Base-by-base conservation (phyloP, 2,113 vertebrate species). In the Tragelaphus imberbis region DNA sequence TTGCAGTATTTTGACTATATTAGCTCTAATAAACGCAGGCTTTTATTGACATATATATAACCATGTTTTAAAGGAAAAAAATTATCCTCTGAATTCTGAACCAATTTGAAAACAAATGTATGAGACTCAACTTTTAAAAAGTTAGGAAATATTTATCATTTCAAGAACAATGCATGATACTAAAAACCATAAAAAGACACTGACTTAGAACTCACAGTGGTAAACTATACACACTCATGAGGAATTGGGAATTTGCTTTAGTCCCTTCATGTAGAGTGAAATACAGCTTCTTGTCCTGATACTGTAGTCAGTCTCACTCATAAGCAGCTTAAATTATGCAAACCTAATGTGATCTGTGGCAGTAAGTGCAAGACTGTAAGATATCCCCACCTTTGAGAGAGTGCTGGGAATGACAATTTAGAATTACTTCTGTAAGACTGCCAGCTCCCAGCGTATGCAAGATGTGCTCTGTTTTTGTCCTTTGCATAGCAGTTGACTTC, bases 401-500 rank as follows among this genome's bases (percentile, higher is more conserved):
- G 36, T 15, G 8, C 11, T 71, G 9, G 7, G 47, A 86, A 81
- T 77, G 82, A 88, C 47, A 59, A 36, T 49, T 53, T 65, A 90
- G 51, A 96, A 95, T 28, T 65, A 21, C 16, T 84, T 36, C 85
- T 59, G 7, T 33, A 65, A 75, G 53, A n/a, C 40, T 56, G 88
- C 63, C 59, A 86, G 65, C 53, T 81, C 40, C 77, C 27, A 93
- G 58, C 6, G 15, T 16, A 84, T n/a, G 65, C 15, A 19, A 81
- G 94, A 59, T 0, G 36, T 9, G 65, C 80, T 92, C 56, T 53
- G 90, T 96, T 91, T 93, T n/a, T 97, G 65, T 93, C 95, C 86
- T 95, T 97, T 98, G 96, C 91, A 97, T 90, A 94, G 93, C 90
- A 47, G 93, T 97, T 98, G 96, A 98, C 96, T 97, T 94, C 95